Conservation (phyloP, 2,797 vertebrate genomes). For the Ctenochaetus hawaiiensis region DNA sequence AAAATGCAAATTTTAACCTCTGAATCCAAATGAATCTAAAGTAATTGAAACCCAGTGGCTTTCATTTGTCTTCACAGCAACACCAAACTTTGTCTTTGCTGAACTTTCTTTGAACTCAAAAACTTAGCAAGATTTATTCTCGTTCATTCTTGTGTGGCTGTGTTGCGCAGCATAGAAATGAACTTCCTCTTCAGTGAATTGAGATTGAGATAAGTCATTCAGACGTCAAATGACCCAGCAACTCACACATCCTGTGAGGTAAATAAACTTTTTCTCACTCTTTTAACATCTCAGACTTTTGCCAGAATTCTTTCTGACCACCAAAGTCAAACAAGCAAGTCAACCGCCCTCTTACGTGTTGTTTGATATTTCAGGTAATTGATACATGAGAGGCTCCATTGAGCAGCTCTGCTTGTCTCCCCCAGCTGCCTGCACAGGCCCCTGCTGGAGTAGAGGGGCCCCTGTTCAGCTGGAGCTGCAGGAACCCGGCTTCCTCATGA, state of each 20-base stretch:
- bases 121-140: constrained; percentile 26
- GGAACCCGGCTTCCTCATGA: constrained; percentile 68
- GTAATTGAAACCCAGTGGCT: not conserved
- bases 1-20: not conserved
- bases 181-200: constrained; percentile 40
- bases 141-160: constrained; percentile 33
- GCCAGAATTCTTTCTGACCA: constrained; percentile 62
- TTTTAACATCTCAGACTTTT: constrained; percentile 49
- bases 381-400: constrained; percentile 80
- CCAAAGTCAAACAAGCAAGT: constrained; percentile 82
- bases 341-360: constrained; percentile 74
- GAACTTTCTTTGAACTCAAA: constrained; percentile 49
- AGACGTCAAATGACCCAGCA: constrained; percentile 42
- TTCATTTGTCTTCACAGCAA: constrained; percentile 11
- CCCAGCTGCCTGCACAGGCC: constrained; percentile 41
- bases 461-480: constrained; percentile 66
- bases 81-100: constrained; percentile 5
- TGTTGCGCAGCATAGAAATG: constrained; percentile 50
- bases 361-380: constrained; percentile 84
- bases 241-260: constrained; percentile 51
- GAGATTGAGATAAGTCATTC: constrained; percentile 31
- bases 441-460: constrained; percentile 62
- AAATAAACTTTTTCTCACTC: constrained; percentile 41
- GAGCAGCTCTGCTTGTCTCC: constrained; percentile 63
- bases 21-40: not conserved